Evolutionary conservation across 23 tunicate species (phyloP).

Genomic region (Ciona savignyi): DNA sequence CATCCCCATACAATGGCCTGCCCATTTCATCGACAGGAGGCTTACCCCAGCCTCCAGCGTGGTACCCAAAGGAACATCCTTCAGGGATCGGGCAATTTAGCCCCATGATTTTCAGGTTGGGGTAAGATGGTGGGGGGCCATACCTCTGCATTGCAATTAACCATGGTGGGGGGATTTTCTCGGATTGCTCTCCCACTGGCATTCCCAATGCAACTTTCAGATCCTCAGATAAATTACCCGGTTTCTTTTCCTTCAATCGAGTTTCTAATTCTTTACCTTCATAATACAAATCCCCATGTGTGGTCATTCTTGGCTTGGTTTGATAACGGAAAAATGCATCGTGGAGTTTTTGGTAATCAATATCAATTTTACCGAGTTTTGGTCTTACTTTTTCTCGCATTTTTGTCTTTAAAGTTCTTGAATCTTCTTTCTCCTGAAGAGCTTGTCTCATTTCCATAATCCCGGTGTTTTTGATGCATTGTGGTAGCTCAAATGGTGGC

Average conservation of each 20-base stretch:
- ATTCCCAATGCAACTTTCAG: slow-evolving; percentile 84
- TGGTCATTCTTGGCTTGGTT: slow-evolving; percentile 97
- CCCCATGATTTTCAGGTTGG: slow-evolving; percentile 90
- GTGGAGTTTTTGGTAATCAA: slow-evolving; percentile 98
- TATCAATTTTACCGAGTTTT: slow-evolving; percentile 97
- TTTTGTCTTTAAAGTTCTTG: slow-evolving; percentile 87
- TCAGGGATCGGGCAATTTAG: slow-evolving; percentile 97
- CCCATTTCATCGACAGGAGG: slow-evolving; percentile 99
- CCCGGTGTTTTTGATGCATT: slow-evolving; percentile 97
- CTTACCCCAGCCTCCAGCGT: slow-evolving; percentile 99
- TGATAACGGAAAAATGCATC: slow-evolving; percentile 99
- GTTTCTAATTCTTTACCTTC: slow-evolving; percentile 99
- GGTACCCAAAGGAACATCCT: slow-evolving; percentile 92
- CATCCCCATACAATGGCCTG: slow-evolving; percentile 94
- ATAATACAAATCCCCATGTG: slow-evolving; percentile 96
- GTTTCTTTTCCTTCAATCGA: slow-evolving; percentile 90
- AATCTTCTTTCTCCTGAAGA: slow-evolving; percentile 93
- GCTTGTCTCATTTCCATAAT: slow-evolving; percentile 99
- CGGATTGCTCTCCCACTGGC: slow-evolving; percentile 80
- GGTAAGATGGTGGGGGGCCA: slow-evolving; percentile 99
- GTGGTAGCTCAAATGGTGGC: slow-evolving; percentile 95
- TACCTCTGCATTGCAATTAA: slow-evolving; percentile 99
- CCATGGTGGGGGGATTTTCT: slow-evolving; percentile 99
- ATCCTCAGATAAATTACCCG: slow-evolving; percentile 92
- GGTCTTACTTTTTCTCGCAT: slow-evolving; percentile 98